Percentiles rank a stretch among this genome's conserved stretches.
These are phyloP conservation scores for Centropus bengalensis DNA, from an alignment of 2,113 vertebrate genomes.

Conservation along the genomic window DNA sequence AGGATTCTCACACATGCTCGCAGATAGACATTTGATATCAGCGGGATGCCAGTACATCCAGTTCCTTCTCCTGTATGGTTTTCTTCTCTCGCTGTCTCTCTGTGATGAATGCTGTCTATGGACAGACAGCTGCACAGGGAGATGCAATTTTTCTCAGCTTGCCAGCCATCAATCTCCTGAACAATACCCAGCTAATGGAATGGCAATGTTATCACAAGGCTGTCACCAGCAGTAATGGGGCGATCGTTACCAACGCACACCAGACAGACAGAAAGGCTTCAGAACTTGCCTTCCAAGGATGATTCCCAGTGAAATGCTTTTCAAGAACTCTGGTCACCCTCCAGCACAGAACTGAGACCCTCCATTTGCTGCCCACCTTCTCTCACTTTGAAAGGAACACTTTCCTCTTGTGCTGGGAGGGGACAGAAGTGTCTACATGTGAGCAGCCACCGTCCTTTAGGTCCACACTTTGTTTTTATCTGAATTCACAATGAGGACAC, in stretches of 20 bases:
- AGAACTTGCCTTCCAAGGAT: background rate
- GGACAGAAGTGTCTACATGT: background rate
- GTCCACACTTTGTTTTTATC: background rate
- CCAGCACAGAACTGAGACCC: background rate
- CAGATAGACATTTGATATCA: accelerated
- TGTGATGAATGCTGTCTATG: conserved; percentile 1
- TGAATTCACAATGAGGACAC: background rate
- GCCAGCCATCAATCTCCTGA: conserved; percentile 62
- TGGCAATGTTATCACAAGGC: conserved; percentile 34
- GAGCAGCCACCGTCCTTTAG: background rate
- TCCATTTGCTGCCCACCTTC: background rate
- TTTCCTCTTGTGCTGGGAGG: background rate
- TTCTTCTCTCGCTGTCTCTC: background rate
- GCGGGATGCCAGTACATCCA: background rate
- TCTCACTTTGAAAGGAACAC: background rate
- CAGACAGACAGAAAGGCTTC: background rate
- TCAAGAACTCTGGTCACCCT: background rate
- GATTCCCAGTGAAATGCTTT: background rate
- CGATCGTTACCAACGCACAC: background rate
- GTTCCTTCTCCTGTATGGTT: background rate
- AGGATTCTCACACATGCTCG: background rate
- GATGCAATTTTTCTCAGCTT: conserved; percentile 48
- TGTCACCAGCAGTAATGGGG: conserved; percentile 2
- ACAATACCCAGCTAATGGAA: conserved; percentile 56
- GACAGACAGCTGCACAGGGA: conserved; percentile 53